Percentiles rank a stretch among this genome's conserved stretches.
phyloP scores from a whole-genome alignment of 2,888 invertebrate species.

The Erebia aethiops region DNA sequence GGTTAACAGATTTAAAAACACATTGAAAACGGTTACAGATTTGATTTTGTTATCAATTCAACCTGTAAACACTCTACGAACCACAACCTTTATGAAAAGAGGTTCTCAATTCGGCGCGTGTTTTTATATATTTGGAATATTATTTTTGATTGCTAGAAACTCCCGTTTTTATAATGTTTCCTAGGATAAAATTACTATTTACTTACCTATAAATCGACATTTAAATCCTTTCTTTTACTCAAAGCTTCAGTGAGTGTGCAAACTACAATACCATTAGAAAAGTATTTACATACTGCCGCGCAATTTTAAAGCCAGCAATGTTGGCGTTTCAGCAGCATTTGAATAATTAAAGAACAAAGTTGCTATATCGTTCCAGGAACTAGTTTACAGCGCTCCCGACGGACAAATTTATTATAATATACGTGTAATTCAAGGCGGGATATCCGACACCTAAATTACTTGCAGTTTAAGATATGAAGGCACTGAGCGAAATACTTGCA shows the following conservation, averaged over 20 bases:
- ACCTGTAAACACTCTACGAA: too few relatives aligned
- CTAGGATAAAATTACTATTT: too few relatives aligned
- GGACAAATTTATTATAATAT: slow-evolving; percentile 7
- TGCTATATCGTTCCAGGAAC: slow-evolving; percentile 17
- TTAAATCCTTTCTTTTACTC: too few relatives aligned
- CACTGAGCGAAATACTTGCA: slow-evolving; percentile 4
- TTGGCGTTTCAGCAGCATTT: slow-evolving; percentile 3
- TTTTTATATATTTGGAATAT: too few relatives aligned
- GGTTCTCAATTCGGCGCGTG: too few relatives aligned
- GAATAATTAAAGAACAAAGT: slow-evolving; percentile 18
- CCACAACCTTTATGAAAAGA: too few relatives aligned
- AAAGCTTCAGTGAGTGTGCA: background rate
- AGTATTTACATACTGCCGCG: background rate
- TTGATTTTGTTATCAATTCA: too few relatives aligned
- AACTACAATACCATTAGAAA: background rate
- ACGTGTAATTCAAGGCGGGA: slow-evolving; percentile 7
- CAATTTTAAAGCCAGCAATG: slow-evolving; percentile 1
- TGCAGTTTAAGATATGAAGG: slow-evolving; percentile 15
- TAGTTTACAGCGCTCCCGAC: slow-evolving; percentile 8
- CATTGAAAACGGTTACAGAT: too few relatives aligned
- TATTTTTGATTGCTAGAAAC: too few relatives aligned
- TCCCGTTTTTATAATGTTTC: too few relatives aligned
- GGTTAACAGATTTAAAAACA: too few relatives aligned
- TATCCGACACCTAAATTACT: slow-evolving; percentile 13
- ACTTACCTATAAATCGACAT: too few relatives aligned